These are phyloP conservation scores for Centropus bengalensis DNA, from an alignment of 2,113 vertebrate species.

Conservation along the genomic window DNA sequence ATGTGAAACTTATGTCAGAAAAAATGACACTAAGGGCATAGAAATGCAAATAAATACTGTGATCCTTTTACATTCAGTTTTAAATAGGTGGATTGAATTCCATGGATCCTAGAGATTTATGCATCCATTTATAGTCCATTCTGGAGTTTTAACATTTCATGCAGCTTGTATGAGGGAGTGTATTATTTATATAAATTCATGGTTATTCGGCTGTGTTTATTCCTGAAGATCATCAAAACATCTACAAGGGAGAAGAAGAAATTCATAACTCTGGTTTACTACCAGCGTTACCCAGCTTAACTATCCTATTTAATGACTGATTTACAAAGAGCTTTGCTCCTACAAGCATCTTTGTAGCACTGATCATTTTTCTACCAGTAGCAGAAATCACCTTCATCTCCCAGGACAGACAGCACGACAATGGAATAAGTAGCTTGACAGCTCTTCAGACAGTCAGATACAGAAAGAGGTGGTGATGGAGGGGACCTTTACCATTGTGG, in stretches of 20 bases:
- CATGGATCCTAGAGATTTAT: conserved; percentile 47
- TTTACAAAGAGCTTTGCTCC: background rate
- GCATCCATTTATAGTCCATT: conserved; percentile 3
- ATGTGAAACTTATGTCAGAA: conserved; percentile 40
- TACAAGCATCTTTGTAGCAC: background rate
- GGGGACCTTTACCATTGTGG: background rate
- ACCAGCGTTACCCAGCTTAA: background rate
- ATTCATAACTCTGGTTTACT: conserved; percentile 31
- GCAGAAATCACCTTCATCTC: background rate
- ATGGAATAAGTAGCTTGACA: background rate
- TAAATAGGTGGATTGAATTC: conserved; percentile 31
- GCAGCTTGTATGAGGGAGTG: conserved; percentile 14
- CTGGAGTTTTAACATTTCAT: conserved; percentile 36
- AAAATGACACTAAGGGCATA: conserved; percentile 8
- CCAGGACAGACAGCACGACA: background rate
- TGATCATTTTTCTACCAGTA: background rate
- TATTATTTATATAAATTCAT: conserved; percentile 56
- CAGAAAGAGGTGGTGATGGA: background rate
- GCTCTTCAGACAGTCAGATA: background rate
- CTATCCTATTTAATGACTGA: background rate
- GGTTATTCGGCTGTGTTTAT: conserved; percentile 60
- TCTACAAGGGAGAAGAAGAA: conserved; percentile 17
- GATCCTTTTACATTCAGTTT: conserved; percentile 48
- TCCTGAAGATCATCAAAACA: conserved; percentile 45
- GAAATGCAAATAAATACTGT: conserved; percentile 2